Base-by-base conservation (phyloP, 2,797 vertebrate species). In the Arremon aurantiirostris region DNA sequence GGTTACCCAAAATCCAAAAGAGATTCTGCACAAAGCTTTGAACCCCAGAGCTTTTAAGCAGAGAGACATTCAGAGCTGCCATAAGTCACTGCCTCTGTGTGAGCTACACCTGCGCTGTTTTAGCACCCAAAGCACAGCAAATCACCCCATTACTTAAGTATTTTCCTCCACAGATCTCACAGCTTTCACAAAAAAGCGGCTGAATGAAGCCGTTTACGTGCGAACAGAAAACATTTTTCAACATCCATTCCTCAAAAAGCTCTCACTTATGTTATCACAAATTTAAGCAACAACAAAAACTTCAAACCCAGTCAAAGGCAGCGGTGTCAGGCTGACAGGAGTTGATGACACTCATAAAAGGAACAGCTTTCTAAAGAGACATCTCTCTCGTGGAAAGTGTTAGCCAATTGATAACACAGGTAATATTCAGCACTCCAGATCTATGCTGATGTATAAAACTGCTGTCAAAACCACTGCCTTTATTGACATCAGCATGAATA, bases 401-500 rank as follows among this genome's bases (percentile, higher is more conserved):
- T 96, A 73, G 82, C 87, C 80, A 61, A 65, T 66, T 95, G 94
- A 90, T 93, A 91, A 78, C n/a, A 78, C 76, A 63, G 76, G 79
- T 92, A 92, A 65, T 87, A 86, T 87, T 91, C 88, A 84, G 80
- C 86, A 32, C 83, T 84, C 56, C 70, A 34, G 65, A 63, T 90
- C 94, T 77, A 37, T 37, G 65, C 75, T 92, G 90, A 89, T 84
- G 55, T 8, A 70, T 35, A 72, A 94, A 95, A 75, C 56, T 93
- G 94, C 93, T 93, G 95, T 95, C 92, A 97, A 89, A 96, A 61
- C 79, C 63, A 22, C 72, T 70, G 82, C 85, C 53, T 82, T 95
- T 92, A 95, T 90, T 94, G 95, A 94, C 88, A 94, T 18, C 70
- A 35, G 56, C 69, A 11, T 30, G 50, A 93, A 65, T 47, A 46